Base-by-base conservation (phyloP, 2,888 invertebrate species). In the Entomobrya proxima region DNA sequence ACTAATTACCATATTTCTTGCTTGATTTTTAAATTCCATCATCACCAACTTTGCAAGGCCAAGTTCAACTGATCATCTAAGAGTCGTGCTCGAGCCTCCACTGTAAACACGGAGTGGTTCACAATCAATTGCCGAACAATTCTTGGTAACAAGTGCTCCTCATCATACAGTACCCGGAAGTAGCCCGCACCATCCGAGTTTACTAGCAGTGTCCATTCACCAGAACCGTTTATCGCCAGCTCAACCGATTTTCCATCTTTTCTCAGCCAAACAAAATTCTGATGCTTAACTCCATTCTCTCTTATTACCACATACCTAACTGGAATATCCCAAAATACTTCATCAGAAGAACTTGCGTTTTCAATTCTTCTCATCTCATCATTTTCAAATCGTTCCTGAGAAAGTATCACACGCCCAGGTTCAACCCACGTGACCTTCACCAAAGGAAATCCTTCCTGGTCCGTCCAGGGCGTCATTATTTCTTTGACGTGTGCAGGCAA, bases 361-460 rank as follows among this genome's bases (percentile, higher is more conserved):
- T 11, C 44, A 11, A 15, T 11, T 40, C 44, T 15, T 40, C 44
- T 40, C 44, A 40, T 40, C 7, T 11, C 44, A 7, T 7, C 7
- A 40, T 15, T 40, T 40, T 11, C 15, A 7, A 7, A 40, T 11
- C 9, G 44, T 40, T 40, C 44, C 15, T 40, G 44, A 7, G 44
- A 40, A 40, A 40, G 15, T 11, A 40, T 40, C 15, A 40, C 44
- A 40, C 7, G 15, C 44, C 44, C 44, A n/a, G n/a, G n/a, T 7
- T 40, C 44, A 11, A 15, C 44, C 9, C 15, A 40, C 15, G 44
- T 11, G 9, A 40, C 44, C 44, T 15, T 40, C 7, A 81, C 81
- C 13, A 81, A 21, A 30, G 81, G 81, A 58, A 81, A 81, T 15
- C 81, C 81, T 30, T 72, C 35, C 35, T 81, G 52, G 4, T 67